These are phyloP conservation scores for Stichodactyla mertensii DNA, from an alignment of 64 coral and sea anemone genomes.

Conservation along the genomic window DNA sequence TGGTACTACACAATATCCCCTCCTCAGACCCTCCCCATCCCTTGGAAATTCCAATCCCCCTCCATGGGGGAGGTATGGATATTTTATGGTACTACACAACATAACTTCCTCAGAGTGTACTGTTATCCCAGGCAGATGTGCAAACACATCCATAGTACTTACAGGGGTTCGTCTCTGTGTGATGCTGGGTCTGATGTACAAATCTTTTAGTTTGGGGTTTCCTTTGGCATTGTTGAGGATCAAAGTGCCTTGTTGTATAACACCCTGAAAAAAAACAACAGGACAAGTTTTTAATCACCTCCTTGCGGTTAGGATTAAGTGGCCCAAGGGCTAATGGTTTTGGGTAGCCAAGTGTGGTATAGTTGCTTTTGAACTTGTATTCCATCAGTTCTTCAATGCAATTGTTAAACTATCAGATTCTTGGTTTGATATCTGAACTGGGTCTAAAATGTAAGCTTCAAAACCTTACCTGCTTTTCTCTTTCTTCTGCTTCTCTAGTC, in stretches of 20 bases:
- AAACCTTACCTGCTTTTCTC: slow-evolving; percentile 71
- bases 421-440: too few species aligned
- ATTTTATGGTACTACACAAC: not conserved
- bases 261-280: slow-evolving; percentile 50
- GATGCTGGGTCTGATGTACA: slow-evolving; percentile 90
- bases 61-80: too few species aligned
- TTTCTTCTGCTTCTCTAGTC: slow-evolving; percentile 94
- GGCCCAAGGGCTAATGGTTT: too few species aligned
- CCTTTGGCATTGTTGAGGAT: slow-evolving; percentile 80
- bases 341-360: too few species aligned
- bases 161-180: slow-evolving; percentile 82
- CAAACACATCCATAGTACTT: not conserved
- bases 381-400: too few species aligned
- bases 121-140: not conserved
- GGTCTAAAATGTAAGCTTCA: too few species aligned
- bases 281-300: not conserved
- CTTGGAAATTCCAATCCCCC: too few species aligned
- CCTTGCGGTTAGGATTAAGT: not conserved
- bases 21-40: too few species aligned
- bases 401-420: too few species aligned
- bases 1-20: too few species aligned
- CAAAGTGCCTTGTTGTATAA: slow-evolving; percentile 90
- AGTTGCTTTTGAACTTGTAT: too few species aligned
- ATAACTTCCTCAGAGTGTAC: not conserved
- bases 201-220: slow-evolving; percentile 92